phyloP scores from a whole-genome alignment of 2,113 vertebrate genomes.

The Upupa epops region DNA sequence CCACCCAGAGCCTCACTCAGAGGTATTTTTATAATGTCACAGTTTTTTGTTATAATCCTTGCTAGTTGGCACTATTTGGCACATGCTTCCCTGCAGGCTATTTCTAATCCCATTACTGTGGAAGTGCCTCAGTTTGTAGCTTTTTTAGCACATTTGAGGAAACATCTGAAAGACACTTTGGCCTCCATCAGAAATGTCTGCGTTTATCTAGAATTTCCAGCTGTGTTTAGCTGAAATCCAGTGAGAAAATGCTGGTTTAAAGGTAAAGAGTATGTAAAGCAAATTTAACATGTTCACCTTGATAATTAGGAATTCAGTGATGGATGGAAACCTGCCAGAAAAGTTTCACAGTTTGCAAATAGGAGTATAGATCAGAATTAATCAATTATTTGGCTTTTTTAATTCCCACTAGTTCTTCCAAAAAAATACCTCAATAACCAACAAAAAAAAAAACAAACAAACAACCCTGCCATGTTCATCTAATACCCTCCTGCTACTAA shows the following conservation, averaged over 20 bases:
- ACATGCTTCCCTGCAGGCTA: conserved; percentile 66
- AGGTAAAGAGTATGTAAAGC: conserved; percentile 61
- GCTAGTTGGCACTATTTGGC: conserved; percentile 64
- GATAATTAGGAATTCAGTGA: conserved; percentile 41
- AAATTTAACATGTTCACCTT: conserved; percentile 68
- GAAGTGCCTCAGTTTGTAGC: conserved; percentile 70
- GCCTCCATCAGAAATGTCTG: conserved; percentile 72
- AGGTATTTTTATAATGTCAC: conserved; percentile 73
- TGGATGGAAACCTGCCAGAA: conserved; percentile 43
- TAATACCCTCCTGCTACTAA: not conserved
- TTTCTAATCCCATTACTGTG: conserved; percentile 75
- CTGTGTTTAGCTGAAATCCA: conserved; percentile 80
- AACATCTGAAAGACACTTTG: conserved; percentile 71
- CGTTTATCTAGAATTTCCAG: conserved; percentile 87
- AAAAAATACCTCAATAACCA: not conserved
- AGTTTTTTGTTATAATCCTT: conserved; percentile 70
- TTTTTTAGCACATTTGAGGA: conserved; percentile 71
- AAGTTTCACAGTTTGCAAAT: conserved; percentile 41
- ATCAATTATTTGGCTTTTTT: conserved; percentile 10
- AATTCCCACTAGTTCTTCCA: not conserved
- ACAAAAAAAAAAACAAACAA: not conserved
- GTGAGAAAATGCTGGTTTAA: conserved; percentile 69
- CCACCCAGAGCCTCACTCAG: conserved; percentile 58
- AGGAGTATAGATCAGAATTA: conserved; percentile 34
- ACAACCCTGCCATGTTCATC: not conserved